Conservation (phyloP, 92 coral and sea anemone species). For the Siderastrea siderea region DNA sequence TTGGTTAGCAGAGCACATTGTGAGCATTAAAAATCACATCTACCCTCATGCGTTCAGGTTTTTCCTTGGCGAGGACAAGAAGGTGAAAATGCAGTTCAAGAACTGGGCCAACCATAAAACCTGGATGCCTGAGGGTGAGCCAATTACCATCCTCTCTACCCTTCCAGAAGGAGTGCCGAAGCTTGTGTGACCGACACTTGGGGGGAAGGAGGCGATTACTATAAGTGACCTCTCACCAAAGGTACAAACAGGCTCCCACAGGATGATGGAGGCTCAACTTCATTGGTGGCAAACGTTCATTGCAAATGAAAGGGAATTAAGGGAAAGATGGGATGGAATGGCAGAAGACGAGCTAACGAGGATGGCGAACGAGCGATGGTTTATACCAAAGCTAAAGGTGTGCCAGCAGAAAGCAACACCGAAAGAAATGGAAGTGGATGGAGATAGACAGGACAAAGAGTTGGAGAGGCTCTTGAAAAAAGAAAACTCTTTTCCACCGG, state of each 20-base stretch:
- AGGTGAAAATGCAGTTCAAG: conserved; percentile 43
- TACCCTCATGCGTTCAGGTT: conserved; percentile 43
- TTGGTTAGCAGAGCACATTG: conserved; percentile 41
- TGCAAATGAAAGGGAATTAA: too few species aligned
- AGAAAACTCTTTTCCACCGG: too few species aligned
- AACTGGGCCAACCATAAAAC: conserved; percentile 59
- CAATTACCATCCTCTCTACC: neutral
- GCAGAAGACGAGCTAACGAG: too few species aligned
- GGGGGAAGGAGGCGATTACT: too few species aligned
- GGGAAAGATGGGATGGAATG: too few species aligned
- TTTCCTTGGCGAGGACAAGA: conserved; percentile 29
- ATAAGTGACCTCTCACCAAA: too few species aligned
- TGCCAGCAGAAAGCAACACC: conserved; percentile 37
- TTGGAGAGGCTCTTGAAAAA: too few species aligned
- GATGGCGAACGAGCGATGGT: too few species aligned
- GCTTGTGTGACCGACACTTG: neutral
- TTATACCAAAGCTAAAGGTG: too few species aligned
- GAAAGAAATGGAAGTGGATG: conserved; percentile 59
- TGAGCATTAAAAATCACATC: conserved; percentile 43
- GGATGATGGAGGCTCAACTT: too few species aligned
- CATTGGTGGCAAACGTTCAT: too few species aligned
- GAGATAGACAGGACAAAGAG: neutral
- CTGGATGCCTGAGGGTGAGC: conserved; percentile 34
- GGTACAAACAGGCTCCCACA: too few species aligned
- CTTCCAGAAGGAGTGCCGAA: conserved; percentile 26